phyloP scores from a whole-genome alignment of 2,113 vertebrate species.

The Aramus guarauna region DNA sequence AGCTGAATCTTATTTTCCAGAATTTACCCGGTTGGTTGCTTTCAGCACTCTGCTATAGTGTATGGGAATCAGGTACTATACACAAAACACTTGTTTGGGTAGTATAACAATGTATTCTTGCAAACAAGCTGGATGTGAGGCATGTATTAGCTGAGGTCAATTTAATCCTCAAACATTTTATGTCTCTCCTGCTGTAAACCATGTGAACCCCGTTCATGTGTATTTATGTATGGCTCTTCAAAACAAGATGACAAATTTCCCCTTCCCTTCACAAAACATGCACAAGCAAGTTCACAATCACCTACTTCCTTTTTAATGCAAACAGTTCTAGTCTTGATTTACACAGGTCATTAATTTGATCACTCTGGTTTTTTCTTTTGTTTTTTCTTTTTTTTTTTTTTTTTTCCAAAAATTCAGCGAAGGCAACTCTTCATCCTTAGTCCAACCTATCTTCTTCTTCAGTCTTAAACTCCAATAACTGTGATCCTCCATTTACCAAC shows the following conservation, averaged over 20 bases:
- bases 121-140: constrained; percentile 47
- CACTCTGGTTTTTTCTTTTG: not conserved
- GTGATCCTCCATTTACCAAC: not conserved
- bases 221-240: constrained; percentile 48
- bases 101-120: constrained; percentile 30
- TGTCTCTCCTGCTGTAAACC: constrained; percentile 31
- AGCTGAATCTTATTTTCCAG: not conserved
- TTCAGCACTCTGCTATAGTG: not conserved
- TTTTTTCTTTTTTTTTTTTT: not conserved
- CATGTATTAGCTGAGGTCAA: constrained; percentile 57
- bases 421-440: constrained; percentile 2
- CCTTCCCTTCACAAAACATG: constrained; percentile 48
- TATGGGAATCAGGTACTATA: not conserved
- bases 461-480: not conserved
- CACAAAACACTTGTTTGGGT: not conserved
- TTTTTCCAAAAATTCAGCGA: not conserved
- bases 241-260: constrained; percentile 64
- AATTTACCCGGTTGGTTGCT: not conserved
- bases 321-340: constrained; percentile 59
- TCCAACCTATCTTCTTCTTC: not conserved
- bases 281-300: constrained; percentile 56
- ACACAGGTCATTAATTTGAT: constrained; percentile 62
- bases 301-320: constrained; percentile 62
- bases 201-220: constrained; percentile 48
- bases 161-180: constrained; percentile 62